Conservation (phyloP, 2,888 invertebrate genomes). For the Synanthedon andrenaeformis region DNA sequence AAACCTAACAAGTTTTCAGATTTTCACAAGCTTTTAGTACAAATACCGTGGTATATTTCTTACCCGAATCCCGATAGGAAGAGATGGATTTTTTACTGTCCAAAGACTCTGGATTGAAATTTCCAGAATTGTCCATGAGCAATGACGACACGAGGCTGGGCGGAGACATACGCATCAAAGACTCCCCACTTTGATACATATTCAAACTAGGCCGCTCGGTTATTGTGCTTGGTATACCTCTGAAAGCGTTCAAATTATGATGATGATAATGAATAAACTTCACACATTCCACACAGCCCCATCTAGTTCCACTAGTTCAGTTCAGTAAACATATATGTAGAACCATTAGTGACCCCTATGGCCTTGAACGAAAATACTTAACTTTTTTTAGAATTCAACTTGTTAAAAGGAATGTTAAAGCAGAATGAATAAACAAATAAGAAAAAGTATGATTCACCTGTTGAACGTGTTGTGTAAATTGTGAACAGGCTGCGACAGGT, state of each 20-base stretch:
- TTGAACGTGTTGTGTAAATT: constrained; percentile 63
- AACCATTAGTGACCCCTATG: no score
- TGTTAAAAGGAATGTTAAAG: no score
- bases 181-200: constrained; percentile 63
- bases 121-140: constrained; percentile 60
- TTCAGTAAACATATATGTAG: no score
- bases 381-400: no score
- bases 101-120: constrained; percentile 48
- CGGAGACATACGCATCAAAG: constrained; percentile 65
- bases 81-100: constrained; percentile 43
- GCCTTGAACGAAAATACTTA: no score
- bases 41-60: background rate
- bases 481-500: constrained; percentile 61
- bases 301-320: no score
- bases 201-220: constrained; percentile 52
- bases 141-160: constrained; percentile 72
- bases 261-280: background rate
- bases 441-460: constrained; percentile 34
- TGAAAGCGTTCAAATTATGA: constrained; percentile 17
- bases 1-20: no score
- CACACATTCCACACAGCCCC: no score
- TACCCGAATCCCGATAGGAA: constrained; percentile 46
- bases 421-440: no score
- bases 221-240: constrained; percentile 46
- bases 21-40: no score